Percentiles rank a stretch among this genome's conserved stretches.
phyloP scores from a whole-genome alignment of 2,797 vertebrate genomes.

The Hozukius guyotensis region DNA sequence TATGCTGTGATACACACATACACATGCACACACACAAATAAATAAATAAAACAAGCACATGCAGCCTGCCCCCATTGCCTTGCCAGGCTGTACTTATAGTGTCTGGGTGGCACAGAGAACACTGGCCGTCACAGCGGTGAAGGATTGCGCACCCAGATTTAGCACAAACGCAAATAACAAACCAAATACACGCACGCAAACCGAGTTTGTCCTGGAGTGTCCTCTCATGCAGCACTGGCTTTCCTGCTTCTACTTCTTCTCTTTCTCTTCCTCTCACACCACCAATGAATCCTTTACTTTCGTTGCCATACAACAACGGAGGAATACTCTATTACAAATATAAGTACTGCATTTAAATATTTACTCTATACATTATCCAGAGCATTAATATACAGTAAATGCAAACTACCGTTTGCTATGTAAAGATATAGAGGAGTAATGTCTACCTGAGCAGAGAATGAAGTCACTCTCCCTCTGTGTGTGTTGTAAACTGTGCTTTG shows the following conservation, averaged over 20 bases:
- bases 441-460: too few relatives aligned
- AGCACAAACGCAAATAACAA: slow-evolving; percentile 74
- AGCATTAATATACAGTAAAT: too few relatives aligned
- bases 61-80: slow-evolving; percentile 66
- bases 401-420: too few relatives aligned
- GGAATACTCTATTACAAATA: background rate
- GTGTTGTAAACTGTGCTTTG: too few relatives aligned
- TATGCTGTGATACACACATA: slow-evolving; percentile 40
- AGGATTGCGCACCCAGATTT: slow-evolving; percentile 75
- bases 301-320: background rate
- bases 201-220: slow-evolving; percentile 39
- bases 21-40: slow-evolving; percentile 28
- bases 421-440: too few relatives aligned
- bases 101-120: slow-evolving; percentile 82
- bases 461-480: too few relatives aligned
- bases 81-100: slow-evolving; percentile 64
- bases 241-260: slow-evolving; percentile 14
- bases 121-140: slow-evolving; percentile 67
- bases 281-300: background rate
- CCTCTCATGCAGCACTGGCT: slow-evolving; percentile 18
- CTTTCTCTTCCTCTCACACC: background rate
- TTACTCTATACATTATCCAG: background rate
- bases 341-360: background rate
- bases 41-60: slow-evolving; percentile 57
- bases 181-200: slow-evolving; percentile 29